These are phyloP conservation scores for Aradophagus sp. DNA, from an alignment of 1,140 invertebrate genomes.

Conservation along the genomic window DNA sequence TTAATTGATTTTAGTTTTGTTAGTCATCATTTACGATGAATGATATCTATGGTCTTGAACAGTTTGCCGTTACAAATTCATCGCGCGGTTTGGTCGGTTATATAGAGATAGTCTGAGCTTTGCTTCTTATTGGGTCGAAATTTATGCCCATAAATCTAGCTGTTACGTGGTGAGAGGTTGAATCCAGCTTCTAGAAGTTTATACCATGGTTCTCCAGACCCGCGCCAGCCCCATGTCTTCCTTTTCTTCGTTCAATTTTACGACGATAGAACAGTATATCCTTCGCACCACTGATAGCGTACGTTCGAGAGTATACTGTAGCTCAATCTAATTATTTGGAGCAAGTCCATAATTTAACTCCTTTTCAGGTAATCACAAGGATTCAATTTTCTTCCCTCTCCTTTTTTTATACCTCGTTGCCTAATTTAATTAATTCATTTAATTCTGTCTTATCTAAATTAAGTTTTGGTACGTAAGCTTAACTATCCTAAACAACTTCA, in stretches of 20 bases:
- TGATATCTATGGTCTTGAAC: slow-evolving; percentile 53
- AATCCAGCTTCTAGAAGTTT: slow-evolving; percentile 63
- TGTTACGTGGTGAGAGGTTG: slow-evolving; percentile 64
- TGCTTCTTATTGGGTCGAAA: slow-evolving; percentile 67
- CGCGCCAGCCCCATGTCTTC: slow-evolving; percentile 26
- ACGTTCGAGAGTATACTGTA: slow-evolving; percentile 12
- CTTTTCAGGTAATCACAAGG: too few species aligned
- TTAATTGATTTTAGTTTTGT: slow-evolving; percentile 58
- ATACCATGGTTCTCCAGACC: slow-evolving; percentile 51
- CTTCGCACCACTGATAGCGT: slow-evolving; percentile 25
- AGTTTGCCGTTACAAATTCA: slow-evolving; percentile 59
- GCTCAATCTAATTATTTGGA: slow-evolving; percentile 22
- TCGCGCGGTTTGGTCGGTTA: slow-evolving; percentile 51
- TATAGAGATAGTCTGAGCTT: slow-evolving; percentile 59
- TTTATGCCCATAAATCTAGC: slow-evolving; percentile 68
- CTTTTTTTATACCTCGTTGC: too few species aligned
- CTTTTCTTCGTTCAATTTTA: slow-evolving; percentile 56
- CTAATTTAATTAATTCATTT: too few species aligned
- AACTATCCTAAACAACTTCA: too few species aligned
- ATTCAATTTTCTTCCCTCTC: too few species aligned
- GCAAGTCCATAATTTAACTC: too few species aligned
- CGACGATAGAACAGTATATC: slow-evolving; percentile 37
- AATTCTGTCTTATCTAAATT: too few species aligned
- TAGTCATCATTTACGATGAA: slow-evolving; percentile 54
- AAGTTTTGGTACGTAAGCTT: too few species aligned